Evolutionary conservation across 1,140 invertebrate species (phyloP).

Genomic region (Eubasilissa regina): DNA sequence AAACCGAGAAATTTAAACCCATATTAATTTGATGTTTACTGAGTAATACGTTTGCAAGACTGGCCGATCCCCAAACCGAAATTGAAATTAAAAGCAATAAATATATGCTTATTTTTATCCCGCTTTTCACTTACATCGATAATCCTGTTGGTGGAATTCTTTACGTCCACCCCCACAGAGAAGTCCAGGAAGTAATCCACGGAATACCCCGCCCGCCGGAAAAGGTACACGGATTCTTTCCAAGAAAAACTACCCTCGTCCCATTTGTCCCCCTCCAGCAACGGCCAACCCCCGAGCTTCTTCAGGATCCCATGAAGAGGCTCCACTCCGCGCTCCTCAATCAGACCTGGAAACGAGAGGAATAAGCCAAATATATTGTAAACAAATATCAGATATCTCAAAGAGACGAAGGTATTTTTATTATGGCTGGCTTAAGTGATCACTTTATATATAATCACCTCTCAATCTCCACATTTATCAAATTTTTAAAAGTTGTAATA

Average conservation of each 20-base stretch:
- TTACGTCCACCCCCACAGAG: slow-evolving; percentile 91
- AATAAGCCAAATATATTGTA: not conserved
- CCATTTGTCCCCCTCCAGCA: slow-evolving; percentile 86
- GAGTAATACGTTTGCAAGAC: no score
- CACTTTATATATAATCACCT: no score
- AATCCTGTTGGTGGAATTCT: slow-evolving; percentile 88
- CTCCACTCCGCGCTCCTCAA: slow-evolving; percentile 81
- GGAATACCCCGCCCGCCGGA: slow-evolving; percentile 85
- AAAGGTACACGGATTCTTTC: slow-evolving; percentile 87
- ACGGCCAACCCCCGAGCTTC: slow-evolving; percentile 92
- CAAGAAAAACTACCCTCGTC: slow-evolving; percentile 81
- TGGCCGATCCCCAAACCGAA: no score
- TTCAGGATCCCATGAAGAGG: slow-evolving; percentile 82
- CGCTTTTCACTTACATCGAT: slow-evolving; percentile 83
- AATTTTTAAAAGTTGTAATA: no score
- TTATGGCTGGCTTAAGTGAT: no score
- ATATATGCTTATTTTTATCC: no score
- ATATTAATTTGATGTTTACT: no score
- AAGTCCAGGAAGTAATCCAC: slow-evolving; percentile 95
- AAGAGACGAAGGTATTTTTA: no score
- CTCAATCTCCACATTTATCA: no score
- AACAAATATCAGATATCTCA: no score
- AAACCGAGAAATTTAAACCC: no score
- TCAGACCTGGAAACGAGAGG: slow-evolving; percentile 73
- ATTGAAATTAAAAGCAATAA: no score